A percentile compares a stretch with the other conserved stretches of the same genome.
phyloP scores from a whole-genome alignment of 1,140 invertebrate genomes.

The Drosophila repleta region DNA sequence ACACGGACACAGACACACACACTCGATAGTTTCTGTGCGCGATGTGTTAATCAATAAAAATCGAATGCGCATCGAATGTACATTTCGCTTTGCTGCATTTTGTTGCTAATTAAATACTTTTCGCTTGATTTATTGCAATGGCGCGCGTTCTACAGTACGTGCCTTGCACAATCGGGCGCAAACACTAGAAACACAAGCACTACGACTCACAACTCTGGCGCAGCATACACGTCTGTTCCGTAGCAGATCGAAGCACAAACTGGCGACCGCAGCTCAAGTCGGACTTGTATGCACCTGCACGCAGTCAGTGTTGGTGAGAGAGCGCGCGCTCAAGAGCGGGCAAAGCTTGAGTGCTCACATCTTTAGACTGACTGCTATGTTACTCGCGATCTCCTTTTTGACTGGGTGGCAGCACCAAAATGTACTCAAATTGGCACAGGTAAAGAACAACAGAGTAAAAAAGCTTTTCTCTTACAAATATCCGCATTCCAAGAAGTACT shows the following conservation, averaged over 20 bases:
- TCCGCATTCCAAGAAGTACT: too few species aligned
- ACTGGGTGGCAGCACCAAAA: neutral
- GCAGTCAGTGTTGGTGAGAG: slow-evolving; percentile 3
- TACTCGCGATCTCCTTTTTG: neutral
- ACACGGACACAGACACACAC: slow-evolving; percentile 10
- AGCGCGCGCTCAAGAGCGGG: neutral
- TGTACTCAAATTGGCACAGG: neutral
- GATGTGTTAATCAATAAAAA: slow-evolving; percentile 71
- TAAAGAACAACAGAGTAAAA: too few species aligned
- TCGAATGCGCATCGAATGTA: slow-evolving; percentile 57
- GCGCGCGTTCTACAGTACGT: slow-evolving; percentile 59
- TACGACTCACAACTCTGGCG: slow-evolving; percentile 11
- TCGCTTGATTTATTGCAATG: slow-evolving; percentile 58
- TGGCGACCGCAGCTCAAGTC: slow-evolving; percentile 23
- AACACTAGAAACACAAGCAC: slow-evolving; percentile 24
- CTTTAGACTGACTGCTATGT: neutral
- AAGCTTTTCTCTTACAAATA: too few species aligned
- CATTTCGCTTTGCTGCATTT: slow-evolving; percentile 47
- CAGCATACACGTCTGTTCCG: slow-evolving; percentile 46
- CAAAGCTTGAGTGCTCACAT: neutral
- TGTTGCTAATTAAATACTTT: slow-evolving; percentile 54
- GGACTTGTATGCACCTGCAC: slow-evolving; percentile 14
- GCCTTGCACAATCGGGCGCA: slow-evolving; percentile 50
- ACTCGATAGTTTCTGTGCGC: neutral
- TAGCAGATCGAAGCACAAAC: slow-evolving; percentile 49